These are phyloP conservation scores for Danio rerio DNA, from an alignment of 2,113 vertebrate genomes.

Conservation along the genomic window DNA sequence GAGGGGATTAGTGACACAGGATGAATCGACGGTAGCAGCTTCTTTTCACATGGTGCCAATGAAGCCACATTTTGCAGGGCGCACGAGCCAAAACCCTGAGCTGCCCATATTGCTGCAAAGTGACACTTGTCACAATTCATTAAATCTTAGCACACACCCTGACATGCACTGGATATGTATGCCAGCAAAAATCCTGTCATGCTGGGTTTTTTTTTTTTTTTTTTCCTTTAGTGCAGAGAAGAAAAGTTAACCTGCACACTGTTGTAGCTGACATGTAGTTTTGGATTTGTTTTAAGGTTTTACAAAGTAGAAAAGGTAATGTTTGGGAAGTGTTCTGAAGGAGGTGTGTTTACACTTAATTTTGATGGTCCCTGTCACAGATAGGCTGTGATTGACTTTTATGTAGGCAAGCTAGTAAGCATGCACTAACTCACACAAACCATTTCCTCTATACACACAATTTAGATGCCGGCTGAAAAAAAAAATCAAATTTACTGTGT, in stretches of 20 bases:
- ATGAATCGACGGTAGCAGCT: constrained; percentile 41
- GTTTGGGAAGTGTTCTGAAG: neutral
- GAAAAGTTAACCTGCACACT: neutral
- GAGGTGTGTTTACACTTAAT: too few relatives aligned
- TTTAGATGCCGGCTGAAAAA: too few relatives aligned
- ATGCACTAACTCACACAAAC: too few relatives aligned
- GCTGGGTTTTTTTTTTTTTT: neutral
- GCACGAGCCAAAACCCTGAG: constrained; percentile 44
- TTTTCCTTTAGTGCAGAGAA: neutral
- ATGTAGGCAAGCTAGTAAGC: too few relatives aligned
- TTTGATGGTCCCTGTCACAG: too few relatives aligned
- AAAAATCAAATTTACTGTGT: too few relatives aligned
- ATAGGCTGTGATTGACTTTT: too few relatives aligned
- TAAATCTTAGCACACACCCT: constrained; percentile 18
- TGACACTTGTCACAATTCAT: constrained; percentile 55
- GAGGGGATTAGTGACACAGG: constrained; percentile 57
- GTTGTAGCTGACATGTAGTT: neutral
- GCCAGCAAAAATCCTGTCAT: constrained; percentile 11
- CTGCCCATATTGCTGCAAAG: constrained; percentile 37
- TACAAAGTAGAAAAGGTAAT: neutral
- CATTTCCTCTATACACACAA: too few relatives aligned
- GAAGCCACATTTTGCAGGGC: constrained; percentile 41
- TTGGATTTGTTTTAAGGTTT: neutral
- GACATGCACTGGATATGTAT: constrained; percentile 9
- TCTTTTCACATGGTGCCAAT: constrained; percentile 62